These are phyloP conservation scores for Eurytemora carolleeae DNA, from an alignment of 1,140 invertebrate genomes.

Conservation along the genomic window DNA sequence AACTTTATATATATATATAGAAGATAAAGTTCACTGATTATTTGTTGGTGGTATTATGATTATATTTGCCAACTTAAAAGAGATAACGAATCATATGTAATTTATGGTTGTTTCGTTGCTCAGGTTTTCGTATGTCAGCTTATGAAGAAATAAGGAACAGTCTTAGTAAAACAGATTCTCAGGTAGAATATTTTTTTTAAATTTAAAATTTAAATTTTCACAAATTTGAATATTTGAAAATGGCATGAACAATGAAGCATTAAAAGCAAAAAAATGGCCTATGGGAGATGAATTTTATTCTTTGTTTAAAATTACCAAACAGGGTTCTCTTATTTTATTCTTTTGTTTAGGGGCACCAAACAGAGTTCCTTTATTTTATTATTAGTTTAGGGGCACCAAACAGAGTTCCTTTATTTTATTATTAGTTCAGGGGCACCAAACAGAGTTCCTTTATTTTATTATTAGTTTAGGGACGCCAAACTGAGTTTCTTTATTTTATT, in stretches of 20 bases:
- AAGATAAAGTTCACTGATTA: constrained; percentile 27
- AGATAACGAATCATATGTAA: constrained; percentile 1
- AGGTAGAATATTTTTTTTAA: constrained; percentile 37
- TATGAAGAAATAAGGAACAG: constrained; percentile 44
- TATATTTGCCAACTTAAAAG: background rate
- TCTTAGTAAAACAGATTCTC: constrained; percentile 26
- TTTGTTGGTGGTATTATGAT: constrained; percentile 28
- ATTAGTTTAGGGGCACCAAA: too few relatives aligned
- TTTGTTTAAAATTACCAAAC: background rate
- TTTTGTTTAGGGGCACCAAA: too few relatives aligned
- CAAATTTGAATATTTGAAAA: background rate
- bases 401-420: too few relatives aligned
- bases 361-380: too few relatives aligned
- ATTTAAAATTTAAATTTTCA: constrained; percentile 20
- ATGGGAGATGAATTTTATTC: background rate
- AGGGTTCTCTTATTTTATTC: background rate
- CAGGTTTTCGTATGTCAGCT: constrained; percentile 43
- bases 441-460: background rate
- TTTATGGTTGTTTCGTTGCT: constrained; percentile 19
- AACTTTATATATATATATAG: too few relatives aligned
- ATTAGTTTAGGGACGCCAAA: background rate
- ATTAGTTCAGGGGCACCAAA: background rate
- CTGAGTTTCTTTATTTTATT: background rate
- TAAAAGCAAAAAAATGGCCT: background rate
- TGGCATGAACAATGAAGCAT: background rate